Percentiles rank a stretch among this genome's conserved stretches.
These are phyloP conservation scores for Elysia crispata DNA, from an alignment of 2,888 invertebrate species.

Conservation along the genomic window DNA sequence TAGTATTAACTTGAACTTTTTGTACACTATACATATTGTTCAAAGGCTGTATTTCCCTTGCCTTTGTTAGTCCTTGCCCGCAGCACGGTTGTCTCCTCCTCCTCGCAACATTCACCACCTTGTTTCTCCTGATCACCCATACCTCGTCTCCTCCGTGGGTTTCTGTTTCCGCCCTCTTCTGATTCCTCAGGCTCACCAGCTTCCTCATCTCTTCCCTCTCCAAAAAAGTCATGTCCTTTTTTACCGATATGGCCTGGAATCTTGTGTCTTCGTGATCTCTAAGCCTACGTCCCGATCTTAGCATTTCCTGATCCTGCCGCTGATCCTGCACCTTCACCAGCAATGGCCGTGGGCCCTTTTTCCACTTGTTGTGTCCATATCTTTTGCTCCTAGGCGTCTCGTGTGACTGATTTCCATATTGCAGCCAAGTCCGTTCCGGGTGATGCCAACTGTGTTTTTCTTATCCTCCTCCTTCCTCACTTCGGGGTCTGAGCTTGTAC, in stretches of 20 bases:
- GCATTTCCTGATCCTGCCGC: neutral
- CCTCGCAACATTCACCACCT: constrained; percentile 11
- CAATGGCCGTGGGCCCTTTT: neutral
- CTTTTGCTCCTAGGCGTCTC: neutral
- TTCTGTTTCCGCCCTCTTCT: neutral
- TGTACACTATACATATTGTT: neutral
- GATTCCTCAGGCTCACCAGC: neutral
- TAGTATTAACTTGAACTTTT: neutral
- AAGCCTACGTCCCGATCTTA: neutral
- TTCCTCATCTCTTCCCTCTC: constrained; percentile 27
- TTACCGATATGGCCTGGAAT: neutral
- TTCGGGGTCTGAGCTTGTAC: neutral
- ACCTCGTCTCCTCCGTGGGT: neutral
- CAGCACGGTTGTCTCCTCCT: neutral
- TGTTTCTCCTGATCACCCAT: constrained; percentile 4
- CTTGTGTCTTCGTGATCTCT: neutral
- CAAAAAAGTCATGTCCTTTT: constrained; percentile 14
- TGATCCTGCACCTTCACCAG: neutral
- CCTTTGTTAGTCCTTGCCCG: neutral
- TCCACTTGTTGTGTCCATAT: too few relatives aligned
- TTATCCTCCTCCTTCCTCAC: neutral
- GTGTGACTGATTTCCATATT: neutral
- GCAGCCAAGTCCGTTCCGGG: neutral
- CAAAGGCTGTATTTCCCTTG: neutral
- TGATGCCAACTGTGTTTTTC: neutral